Conservation (phyloP, 2,113 vertebrate species). For the Rhynchomys soricoides region DNA sequence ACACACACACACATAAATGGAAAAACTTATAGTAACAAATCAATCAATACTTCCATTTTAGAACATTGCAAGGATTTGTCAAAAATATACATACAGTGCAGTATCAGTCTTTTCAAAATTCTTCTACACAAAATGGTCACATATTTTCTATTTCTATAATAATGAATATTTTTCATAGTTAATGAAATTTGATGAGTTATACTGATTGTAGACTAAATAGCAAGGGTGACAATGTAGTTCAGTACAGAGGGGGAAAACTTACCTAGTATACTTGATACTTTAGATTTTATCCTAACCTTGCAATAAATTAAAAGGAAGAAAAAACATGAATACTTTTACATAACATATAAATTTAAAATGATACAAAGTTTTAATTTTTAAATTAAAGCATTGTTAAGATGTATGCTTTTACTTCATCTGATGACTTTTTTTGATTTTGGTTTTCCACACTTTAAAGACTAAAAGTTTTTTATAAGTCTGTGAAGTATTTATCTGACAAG, state of each 20-base stretch:
- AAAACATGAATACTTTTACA: not conserved
- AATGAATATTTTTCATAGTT: not conserved
- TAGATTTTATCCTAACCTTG: not conserved
- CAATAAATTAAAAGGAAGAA: not conserved
- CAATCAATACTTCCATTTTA: not conserved
- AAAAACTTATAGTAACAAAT: not conserved
- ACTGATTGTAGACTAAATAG: not conserved
- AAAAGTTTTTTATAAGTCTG: not conserved
- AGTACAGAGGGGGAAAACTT: not conserved
- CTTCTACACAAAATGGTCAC: not conserved
- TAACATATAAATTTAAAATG: not conserved
- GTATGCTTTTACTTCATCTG: not conserved
- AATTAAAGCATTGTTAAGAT: no score
- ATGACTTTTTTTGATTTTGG: not conserved
- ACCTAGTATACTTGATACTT: not conserved
- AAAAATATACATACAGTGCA: not conserved
- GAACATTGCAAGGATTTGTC: not conserved
- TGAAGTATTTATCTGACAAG: not conserved
- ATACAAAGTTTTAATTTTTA: not conserved
- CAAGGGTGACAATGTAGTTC: fast-evolving
- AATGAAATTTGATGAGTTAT: not conserved
- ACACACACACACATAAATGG: not conserved
- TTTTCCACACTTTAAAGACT: not conserved
- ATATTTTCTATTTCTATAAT: not conserved
- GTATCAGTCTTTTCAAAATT: not conserved